Conservation (phyloP, 2,797 vertebrate genomes). For the Martes flavigula region DNA sequence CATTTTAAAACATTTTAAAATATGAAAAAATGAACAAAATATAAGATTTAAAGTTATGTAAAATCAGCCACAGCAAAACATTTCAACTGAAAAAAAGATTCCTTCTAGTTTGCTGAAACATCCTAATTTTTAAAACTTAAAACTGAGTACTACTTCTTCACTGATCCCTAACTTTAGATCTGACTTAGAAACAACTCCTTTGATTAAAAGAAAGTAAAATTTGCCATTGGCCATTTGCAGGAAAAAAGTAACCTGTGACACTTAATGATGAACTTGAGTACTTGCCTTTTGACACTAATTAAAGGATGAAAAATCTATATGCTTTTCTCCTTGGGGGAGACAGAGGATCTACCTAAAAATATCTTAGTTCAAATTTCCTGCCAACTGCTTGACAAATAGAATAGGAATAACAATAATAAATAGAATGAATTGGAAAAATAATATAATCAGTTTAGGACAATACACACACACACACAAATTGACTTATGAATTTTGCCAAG, state of each 20-base stretch:
- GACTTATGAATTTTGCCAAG: not conserved
- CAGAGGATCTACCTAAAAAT: not conserved
- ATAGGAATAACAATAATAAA: constrained; percentile 6
- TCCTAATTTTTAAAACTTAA: constrained; percentile 26
- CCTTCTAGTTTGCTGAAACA: not conserved
- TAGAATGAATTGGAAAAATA: not conserved
- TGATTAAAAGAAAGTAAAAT: constrained; percentile 29
- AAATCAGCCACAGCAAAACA: constrained; percentile 23
- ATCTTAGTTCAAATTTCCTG: constrained; percentile 19
- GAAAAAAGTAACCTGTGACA: not conserved
- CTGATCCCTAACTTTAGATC: not conserved
- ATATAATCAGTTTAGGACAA: not conserved
- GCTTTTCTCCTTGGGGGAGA: constrained; percentile 21
- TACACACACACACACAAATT: not conserved
- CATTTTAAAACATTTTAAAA: constrained; percentile 43
- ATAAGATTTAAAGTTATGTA: constrained; percentile 41
- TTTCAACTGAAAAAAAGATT: constrained; percentile 17
- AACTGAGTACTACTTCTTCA: not conserved
- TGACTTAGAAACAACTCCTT: constrained; percentile 24
- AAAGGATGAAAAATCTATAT: not conserved
- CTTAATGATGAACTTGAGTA: not conserved
- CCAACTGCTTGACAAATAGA: not conserved
- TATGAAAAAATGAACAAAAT: not conserved
- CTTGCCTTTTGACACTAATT: constrained; percentile 2
- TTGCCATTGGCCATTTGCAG: not conserved